These are phyloP conservation scores for Drosophila jambulina DNA, from an alignment of 1,140 invertebrate genomes.

Conservation along the genomic window DNA sequence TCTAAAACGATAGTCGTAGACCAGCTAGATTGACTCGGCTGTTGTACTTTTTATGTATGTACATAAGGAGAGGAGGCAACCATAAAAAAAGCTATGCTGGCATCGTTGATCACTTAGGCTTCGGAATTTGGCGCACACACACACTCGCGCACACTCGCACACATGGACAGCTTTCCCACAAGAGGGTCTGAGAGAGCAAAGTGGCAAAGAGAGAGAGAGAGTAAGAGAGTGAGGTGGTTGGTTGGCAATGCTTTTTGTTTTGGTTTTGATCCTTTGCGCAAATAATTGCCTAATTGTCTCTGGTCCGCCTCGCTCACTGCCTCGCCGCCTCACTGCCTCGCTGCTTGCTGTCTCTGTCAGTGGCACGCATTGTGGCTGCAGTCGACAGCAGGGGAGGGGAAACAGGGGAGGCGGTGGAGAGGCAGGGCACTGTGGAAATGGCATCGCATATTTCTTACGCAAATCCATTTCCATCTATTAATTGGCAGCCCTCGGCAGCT, in stretches of 20 bases:
- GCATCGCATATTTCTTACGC: conserved; percentile 78
- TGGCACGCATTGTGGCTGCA: conserved; percentile 9
- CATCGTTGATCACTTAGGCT: conserved; percentile 18
- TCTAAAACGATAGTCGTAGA: not conserved
- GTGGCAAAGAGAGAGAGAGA: not conserved
- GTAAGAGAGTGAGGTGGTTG: conserved; percentile 25
- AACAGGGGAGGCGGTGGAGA: not conserved
- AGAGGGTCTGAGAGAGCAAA: not conserved
- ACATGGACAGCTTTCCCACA: conserved; percentile 52
- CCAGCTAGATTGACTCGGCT: not conserved
- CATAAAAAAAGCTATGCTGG: not conserved
- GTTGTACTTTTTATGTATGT: not conserved
- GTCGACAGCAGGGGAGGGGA: not conserved
- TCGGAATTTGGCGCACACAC: conserved; percentile 47
- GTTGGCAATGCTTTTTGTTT: conserved; percentile 73
- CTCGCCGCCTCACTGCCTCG: not conserved
- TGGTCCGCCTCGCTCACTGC: conserved; percentile 57
- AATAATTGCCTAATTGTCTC: conserved; percentile 85
- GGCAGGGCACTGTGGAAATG: conserved; percentile 57
- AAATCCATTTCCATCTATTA: conserved; percentile 81
- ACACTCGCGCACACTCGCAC: conserved; percentile 5
- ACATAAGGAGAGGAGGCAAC: not conserved
- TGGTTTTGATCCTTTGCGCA: conserved; percentile 83
- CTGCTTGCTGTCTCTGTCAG: conserved; percentile 3
- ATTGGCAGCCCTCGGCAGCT: conserved; percentile 71